These are phyloP conservation scores for Coturnix japonica DNA, from an alignment of 2,113 vertebrate genomes.

Conservation along the genomic window DNA sequence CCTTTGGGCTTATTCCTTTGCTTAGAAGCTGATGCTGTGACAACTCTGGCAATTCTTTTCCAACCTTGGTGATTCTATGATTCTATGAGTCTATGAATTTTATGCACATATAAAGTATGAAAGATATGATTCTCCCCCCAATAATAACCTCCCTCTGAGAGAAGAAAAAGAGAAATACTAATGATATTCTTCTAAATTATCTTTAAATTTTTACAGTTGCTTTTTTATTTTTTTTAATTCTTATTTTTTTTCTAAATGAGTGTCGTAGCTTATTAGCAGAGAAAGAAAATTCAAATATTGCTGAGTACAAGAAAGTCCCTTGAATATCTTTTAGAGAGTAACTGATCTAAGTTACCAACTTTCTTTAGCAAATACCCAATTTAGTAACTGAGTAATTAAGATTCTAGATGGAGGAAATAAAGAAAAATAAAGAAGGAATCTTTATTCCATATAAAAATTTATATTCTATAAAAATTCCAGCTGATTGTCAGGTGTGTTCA, in stretches of 20 bases:
- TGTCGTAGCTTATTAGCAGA: neutral
- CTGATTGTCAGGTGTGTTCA: neutral
- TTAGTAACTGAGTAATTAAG: accelerated
- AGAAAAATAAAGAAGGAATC: neutral
- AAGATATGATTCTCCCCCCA: neutral
- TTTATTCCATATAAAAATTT: no score
- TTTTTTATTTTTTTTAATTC: neutral
- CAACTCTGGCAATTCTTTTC: neutral
- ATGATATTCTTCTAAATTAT: neutral
- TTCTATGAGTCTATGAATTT: no score
- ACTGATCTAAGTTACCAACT: neutral
- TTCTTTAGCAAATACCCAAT: neutral
- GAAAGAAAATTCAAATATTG: neutral
- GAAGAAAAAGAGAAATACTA: neutral
- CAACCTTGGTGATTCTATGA: no score
- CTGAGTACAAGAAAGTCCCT: neutral
- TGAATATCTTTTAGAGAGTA: neutral
- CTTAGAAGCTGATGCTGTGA: neutral
- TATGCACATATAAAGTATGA: neutral
- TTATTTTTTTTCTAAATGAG: neutral
- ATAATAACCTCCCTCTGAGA: no score
- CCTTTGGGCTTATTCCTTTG: neutral
- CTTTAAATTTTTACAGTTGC: neutral
- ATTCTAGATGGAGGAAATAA: neutral
- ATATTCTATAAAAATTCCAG: no score